Evolutionary conservation across 37 sponge, comb jelly and placozoan species (phyloP).

Genomic region (Cliona cf. orientalis): DNA sequence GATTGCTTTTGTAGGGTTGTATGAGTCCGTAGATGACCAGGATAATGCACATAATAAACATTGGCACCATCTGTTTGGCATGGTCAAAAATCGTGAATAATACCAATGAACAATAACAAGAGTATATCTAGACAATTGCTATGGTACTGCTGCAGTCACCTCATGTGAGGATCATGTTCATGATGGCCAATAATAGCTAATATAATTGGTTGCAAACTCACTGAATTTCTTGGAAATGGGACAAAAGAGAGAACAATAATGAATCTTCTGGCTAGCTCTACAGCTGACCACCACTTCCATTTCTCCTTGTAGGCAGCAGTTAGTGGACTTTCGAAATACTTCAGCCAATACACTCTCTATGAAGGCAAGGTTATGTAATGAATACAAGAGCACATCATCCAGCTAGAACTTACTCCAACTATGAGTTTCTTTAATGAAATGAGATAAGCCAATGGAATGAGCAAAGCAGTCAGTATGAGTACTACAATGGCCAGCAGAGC

Average conservation of each 20-base stretch:
- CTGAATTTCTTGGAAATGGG: slow-evolving; percentile 44
- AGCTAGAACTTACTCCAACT: too few relatives aligned
- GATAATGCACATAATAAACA: slow-evolving; percentile 30
- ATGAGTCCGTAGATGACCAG: slow-evolving; percentile 29
- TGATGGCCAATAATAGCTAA: neutral
- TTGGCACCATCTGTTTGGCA: slow-evolving; percentile 8
- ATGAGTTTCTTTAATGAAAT: too few relatives aligned
- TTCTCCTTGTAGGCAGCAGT: slow-evolving; percentile 28
- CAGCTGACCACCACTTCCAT: slow-evolving; percentile 57
- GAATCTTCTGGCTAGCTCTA: slow-evolving; percentile 68
- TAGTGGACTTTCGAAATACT: slow-evolving; percentile 10
- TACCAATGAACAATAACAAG: neutral
- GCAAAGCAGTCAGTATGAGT: slow-evolving; percentile 16
- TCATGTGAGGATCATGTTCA: too few relatives aligned
- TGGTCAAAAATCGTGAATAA: neutral
- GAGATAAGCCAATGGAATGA: slow-evolving; percentile 18
- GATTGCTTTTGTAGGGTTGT: slow-evolving; percentile 50
- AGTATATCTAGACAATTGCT: neutral
- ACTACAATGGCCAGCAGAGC: slow-evolving; percentile 52
- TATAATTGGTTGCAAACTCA: too few relatives aligned
- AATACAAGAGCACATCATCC: too few relatives aligned
- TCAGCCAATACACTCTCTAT: slow-evolving; percentile 1
- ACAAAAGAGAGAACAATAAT: slow-evolving; percentile 48
- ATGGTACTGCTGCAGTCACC: too few relatives aligned
- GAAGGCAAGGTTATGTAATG: too few relatives aligned